Evolutionary conservation across 2,113 vertebrate species (phyloP).

Genomic region (Abramis brama): DNA sequence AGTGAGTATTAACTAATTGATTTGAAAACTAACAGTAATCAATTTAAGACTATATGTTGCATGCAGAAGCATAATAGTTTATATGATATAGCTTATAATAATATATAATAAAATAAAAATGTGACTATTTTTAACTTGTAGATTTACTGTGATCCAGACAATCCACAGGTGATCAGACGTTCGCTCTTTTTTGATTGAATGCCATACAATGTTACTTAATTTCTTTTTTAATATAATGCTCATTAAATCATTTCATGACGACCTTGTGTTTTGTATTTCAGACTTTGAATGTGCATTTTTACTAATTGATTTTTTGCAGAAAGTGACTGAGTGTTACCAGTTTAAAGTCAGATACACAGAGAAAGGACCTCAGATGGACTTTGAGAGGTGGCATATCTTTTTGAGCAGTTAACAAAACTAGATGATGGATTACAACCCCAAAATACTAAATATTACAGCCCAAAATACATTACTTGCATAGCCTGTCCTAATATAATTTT

Average conservation of each 20-base stretch:
- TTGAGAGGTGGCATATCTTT: slow-evolving; percentile 79
- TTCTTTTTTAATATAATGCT: background rate
- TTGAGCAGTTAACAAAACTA: background rate
- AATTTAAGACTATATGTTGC: background rate
- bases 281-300: background rate
- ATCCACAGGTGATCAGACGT: slow-evolving; percentile 81
- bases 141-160: slow-evolving; percentile 87
- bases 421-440: background rate
- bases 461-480: background rate
- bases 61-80: background rate
- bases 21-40: background rate
- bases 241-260: background rate
- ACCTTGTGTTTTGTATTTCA: background rate
- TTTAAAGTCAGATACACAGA: slow-evolving; percentile 91
- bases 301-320: slow-evolving; percentile 73
- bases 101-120: background rate
- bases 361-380: slow-evolving; percentile 84
- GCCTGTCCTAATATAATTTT: background rate
- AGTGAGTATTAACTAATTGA: slow-evolving; percentile 81
- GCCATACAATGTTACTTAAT: background rate
- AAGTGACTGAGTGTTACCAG: slow-evolving; percentile 92
- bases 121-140: slow-evolving; percentile 57
- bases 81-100: background rate
- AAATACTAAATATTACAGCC: background rate
- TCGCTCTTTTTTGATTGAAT: no score